Base-by-base conservation (phyloP, 92 coral and sea anemone species). In the Montipora capitata region DNA sequence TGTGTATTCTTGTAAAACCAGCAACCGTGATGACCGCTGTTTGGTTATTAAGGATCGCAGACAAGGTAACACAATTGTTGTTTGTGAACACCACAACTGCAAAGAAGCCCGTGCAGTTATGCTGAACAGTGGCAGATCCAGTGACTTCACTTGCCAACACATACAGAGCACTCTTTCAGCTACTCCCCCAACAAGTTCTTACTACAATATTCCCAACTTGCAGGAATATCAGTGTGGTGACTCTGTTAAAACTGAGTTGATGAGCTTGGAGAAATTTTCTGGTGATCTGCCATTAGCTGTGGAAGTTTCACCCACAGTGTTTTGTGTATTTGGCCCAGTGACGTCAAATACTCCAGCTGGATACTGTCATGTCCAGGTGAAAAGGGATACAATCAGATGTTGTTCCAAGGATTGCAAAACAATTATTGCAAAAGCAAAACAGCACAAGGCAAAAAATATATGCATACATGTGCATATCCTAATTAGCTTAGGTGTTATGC, bases 321-420 rank as follows among this genome's bases (percentile, higher is more conserved):
- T 49, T 58, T 87, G 91, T 78, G 85, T 71, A 4, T 79, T 78
- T 68, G 91, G 79, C 4, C 58, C 39, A 67, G 54, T 85, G 5
- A 61, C 91, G 11, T 17, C 80, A 6, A 78, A 68, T 72, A 87
- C 14, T 44, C 56, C 81, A 1, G 45, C 80, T 87, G 91, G 86
- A 38, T 87, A 87, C 57, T 71, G 91, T 62, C 85, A 87, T 40
- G 86, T 79, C 27, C 82, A 54, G 16, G 86, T 71, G 35, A 56
- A 16, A 7, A 65, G 54, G 10, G 15, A 27, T 5, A 16, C 57
- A 11, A 15, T 79, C 8, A 10, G 64, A 20, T 70, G 91, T 54
- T 87, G 80, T 11, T 71, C 91, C 13, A 79, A 87, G 58, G 86
- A 87, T 16, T 79, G 86, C 56, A 79, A 61, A 40, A 56, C 59